Percentiles rank a stretch among this genome's conserved stretches.
Conservation (phyloP, 2,888 invertebrate genomes). For the Euplexia lucipara region DNA sequence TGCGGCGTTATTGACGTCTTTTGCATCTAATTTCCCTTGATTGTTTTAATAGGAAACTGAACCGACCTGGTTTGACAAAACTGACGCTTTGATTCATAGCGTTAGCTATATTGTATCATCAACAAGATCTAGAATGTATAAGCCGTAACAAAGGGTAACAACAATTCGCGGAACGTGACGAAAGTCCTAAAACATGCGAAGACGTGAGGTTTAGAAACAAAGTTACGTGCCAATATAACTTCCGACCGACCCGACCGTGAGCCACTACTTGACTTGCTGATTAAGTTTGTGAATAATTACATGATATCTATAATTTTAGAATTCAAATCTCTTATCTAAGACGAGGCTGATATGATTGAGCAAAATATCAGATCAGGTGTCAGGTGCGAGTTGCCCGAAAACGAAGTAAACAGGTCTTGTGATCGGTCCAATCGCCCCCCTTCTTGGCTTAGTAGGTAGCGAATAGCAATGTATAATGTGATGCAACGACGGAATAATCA, state of each 20-base stretch:
- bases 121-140: constrained; percentile 70
- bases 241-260: constrained; percentile 32
- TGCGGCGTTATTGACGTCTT: constrained; percentile 62
- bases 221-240: constrained; percentile 74
- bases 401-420: constrained; percentile 64
- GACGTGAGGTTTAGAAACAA: constrained; percentile 77
- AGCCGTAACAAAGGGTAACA: constrained; percentile 65
- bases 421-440: constrained; percentile 68
- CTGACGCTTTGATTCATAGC: constrained; percentile 27
- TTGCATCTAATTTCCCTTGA: constrained; percentile 70
- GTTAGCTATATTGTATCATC: constrained; percentile 60
- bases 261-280: constrained; percentile 36
- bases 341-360: constrained; percentile 7
- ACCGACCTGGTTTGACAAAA: constrained; percentile 36
- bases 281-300: constrained; percentile 11
- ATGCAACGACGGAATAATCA: constrained; percentile 80
- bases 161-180: constrained; percentile 83
- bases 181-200: constrained; percentile 72
- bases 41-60: constrained; percentile 65
- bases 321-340: not conserved
- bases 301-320: not conserved
- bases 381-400: constrained; percentile 56
- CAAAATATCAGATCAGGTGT: constrained; percentile 57
- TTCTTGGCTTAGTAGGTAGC: constrained; percentile 68
- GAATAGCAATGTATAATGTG: constrained; percentile 70